Evolutionary conservation across 2,797 vertebrate species (phyloP).

Genomic region (Sciurus carolinensis): DNA sequence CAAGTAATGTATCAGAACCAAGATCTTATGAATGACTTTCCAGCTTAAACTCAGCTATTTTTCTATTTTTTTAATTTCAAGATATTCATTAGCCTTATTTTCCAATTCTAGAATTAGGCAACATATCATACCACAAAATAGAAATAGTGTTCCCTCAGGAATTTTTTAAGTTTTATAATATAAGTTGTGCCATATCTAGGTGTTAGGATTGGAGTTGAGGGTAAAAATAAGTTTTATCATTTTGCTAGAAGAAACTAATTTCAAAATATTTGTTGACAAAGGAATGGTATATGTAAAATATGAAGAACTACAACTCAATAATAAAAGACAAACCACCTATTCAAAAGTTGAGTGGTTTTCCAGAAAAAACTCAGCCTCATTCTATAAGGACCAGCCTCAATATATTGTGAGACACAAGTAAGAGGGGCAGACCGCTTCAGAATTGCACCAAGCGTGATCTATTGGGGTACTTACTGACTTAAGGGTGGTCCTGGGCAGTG

Average conservation of each 20-base stretch:
- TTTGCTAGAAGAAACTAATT: not conserved
- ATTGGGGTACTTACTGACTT: not conserved
- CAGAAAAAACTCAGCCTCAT: not conserved
- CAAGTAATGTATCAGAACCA: not conserved
- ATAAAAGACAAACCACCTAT: slow-evolving; percentile 13
- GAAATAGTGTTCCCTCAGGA: no score
- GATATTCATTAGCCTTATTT: no score
- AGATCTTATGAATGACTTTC: not conserved
- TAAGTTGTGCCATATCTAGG: not conserved
- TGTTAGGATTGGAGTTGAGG: not conserved
- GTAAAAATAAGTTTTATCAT: not conserved
- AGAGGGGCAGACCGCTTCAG: not conserved
- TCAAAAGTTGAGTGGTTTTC: not conserved
- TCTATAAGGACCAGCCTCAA: no score
- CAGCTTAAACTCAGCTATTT: not conserved
- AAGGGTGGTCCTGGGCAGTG: not conserved
- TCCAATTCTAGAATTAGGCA: no score
- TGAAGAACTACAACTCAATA: not conserved
- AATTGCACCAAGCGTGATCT: not conserved
- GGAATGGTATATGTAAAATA: no score
- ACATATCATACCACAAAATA: no score
- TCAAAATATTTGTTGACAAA: no score
- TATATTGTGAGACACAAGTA: no score
- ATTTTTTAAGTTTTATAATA: not conserved
- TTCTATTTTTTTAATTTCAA: no score